Base-by-base conservation (phyloP, 2,113 vertebrate genomes). In the Seriola aureovittata region DNA sequence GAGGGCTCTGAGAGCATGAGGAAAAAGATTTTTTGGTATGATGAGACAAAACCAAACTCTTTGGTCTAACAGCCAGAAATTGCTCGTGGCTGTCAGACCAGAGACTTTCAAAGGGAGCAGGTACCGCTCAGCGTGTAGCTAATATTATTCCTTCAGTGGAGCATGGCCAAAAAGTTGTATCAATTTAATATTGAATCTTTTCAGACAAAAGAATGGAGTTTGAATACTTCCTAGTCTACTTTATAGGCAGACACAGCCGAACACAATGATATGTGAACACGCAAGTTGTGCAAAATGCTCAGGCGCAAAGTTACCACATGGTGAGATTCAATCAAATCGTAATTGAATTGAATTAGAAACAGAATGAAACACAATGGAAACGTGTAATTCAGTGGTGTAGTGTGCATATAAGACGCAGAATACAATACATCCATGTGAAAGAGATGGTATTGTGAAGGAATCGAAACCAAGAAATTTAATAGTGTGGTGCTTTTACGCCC, bases 1-100 rank as follows among this genome's bases (percentile, higher is more conserved):
- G 59, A 69, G 65, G 69, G 50, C 57, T 85, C 64, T n/a, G 68
- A 78, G 63, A 72, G 80, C 68, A 79, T 60, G 57, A 58, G 29
- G 40, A 7, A 62, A 64, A 68, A 25, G 48, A 62, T 77, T 78
- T 71, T 52, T 75, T 80, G 75, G 79, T 89, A 72, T 55, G 54
- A 86, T 81, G 74, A 86, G 79, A 85, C 59, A 80, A 83, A 83
- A 46, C 52, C 68, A 60, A 77, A 77, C 55, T 73, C 69, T 84
- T 67, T 76, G 73, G 80, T 82, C 75, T 64, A 48, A 50, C 55
- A 82, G 48, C 52, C 81, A 76, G 57, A 76, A 62, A 40, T 64
- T 0, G 25, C 85, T 89, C 48, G 57, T 74, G 68, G 85, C 79
- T 78, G 48, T 71, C 38, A 58, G 12, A 66, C 46, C 12, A 36